Conservation (phyloP, 1,140 invertebrate species). For the Matsumurasca onukii region DNA sequence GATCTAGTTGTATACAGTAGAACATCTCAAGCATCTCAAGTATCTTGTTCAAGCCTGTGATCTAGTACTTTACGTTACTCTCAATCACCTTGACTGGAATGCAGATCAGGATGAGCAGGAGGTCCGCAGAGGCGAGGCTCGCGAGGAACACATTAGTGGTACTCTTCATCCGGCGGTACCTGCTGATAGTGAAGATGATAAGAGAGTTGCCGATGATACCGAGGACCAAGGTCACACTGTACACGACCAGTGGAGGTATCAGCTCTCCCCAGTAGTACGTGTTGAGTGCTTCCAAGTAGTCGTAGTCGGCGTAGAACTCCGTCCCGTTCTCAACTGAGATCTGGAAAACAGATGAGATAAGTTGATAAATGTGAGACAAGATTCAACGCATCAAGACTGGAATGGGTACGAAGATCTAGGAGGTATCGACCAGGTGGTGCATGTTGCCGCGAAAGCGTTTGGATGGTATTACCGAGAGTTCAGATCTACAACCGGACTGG, state of each 20-base stretch:
- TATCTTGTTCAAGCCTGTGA: too few species aligned
- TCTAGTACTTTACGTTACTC: too few species aligned
- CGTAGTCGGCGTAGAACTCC: slow-evolving; percentile 38
- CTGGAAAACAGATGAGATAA: neutral
- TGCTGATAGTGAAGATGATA: slow-evolving; percentile 53
- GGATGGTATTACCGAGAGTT: too few species aligned
- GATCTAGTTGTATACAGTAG: too few species aligned
- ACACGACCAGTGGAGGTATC: slow-evolving; percentile 50
- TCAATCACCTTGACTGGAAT: slow-evolving; percentile 78
- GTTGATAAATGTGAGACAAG: too few species aligned
- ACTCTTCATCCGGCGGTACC: slow-evolving; percentile 33
- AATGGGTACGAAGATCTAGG: too few species aligned
- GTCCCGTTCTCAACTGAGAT: neutral
- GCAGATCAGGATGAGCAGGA: slow-evolving; percentile 70
- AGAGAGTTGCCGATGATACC: slow-evolving; percentile 55
- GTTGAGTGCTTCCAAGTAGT: slow-evolving; percentile 27
- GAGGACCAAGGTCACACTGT: slow-evolving; percentile 51
- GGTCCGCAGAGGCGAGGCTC: slow-evolving; percentile 67
- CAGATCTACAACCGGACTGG: too few species aligned
- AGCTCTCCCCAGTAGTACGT: slow-evolving; percentile 47
- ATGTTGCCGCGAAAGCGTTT: too few species aligned
- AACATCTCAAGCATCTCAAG: too few species aligned
- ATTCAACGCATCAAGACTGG: too few species aligned
- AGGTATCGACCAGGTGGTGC: too few species aligned
- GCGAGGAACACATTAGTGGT: slow-evolving; percentile 71